Conservation (phyloP, 1,140 invertebrate species). For the Glomeris maerens region DNA sequence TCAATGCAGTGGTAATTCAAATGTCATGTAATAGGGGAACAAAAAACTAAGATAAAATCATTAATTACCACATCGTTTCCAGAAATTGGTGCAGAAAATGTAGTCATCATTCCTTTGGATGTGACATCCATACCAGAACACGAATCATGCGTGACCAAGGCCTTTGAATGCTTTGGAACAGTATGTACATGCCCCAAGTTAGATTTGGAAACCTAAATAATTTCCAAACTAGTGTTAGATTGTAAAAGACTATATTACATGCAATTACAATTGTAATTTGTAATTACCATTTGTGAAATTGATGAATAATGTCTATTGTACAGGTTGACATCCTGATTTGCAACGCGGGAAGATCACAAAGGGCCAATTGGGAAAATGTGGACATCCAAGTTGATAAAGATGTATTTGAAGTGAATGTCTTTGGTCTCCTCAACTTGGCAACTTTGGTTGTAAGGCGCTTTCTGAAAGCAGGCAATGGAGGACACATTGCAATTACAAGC, state of each 20-base stretch:
- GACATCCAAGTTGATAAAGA: constrained; percentile 57
- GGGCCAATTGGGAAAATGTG: constrained; percentile 59
- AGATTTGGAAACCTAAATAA: not conserved
- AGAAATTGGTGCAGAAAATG: constrained; percentile 25
- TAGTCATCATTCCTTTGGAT: constrained; percentile 57
- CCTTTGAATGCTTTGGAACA: constrained; percentile 54
- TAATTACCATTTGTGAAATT: not conserved
- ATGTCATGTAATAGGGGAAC: constrained; percentile 13
- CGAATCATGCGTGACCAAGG: constrained; percentile 42
- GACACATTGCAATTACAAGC: constrained; percentile 57
- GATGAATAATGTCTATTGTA: constrained; percentile 5
- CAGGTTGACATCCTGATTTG: constrained; percentile 63
- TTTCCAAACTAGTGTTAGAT: not conserved
- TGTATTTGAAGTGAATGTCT: constrained; percentile 69
- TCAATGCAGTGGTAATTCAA: constrained; percentile 44
- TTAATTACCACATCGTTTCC: not conserved
- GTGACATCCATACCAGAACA: constrained; percentile 46
- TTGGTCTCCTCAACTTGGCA: constrained; percentile 53
- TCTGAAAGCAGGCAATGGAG: constrained; percentile 33
- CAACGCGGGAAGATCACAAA: constrained; percentile 67
- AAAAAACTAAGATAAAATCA: not conserved
- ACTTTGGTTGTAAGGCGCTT: constrained; percentile 52
- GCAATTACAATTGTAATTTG: not conserved
- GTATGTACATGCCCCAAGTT: constrained; percentile 29
- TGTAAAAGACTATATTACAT: not conserved